Conservation (phyloP, 1,140 invertebrate species). For the Telenomus remus region DNA sequence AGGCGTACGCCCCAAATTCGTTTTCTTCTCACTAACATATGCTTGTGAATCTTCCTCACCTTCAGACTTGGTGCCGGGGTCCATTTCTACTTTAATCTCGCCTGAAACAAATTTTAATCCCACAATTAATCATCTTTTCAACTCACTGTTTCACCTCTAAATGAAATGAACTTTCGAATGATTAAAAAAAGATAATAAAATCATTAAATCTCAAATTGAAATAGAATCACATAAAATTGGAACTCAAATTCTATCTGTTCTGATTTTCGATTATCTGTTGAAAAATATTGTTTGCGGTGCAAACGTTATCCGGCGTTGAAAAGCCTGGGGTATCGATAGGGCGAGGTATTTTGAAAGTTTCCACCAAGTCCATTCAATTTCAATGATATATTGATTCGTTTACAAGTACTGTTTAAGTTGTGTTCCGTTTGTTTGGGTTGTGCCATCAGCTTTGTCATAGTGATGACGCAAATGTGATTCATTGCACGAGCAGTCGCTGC, state of each 20-base stretch:
- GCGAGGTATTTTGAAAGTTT: no score
- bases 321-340: no score
- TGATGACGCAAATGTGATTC: slow-evolving; percentile 10
- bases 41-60: slow-evolving; percentile 88
- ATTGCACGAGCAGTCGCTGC: not conserved
- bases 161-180: no score
- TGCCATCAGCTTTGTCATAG: slow-evolving; percentile 15
- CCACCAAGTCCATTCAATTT: slow-evolving; percentile 29
- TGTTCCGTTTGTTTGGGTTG: slow-evolving; percentile 14
- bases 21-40: slow-evolving; percentile 80
- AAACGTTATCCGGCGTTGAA: no score
- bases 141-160: slow-evolving; percentile 2
- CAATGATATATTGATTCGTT: slow-evolving; percentile 37
- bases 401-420: slow-evolving; percentile 15
- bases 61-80: slow-evolving; percentile 88
- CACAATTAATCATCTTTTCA: not conserved
- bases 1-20: slow-evolving; percentile 87
- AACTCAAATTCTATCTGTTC: no score
- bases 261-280: no score
- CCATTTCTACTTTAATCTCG: slow-evolving; percentile 76
- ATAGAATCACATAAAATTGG: no score
- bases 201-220: no score
- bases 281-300: no score
- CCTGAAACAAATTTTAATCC: slow-evolving; percentile 58
- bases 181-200: no score